These are phyloP conservation scores for Pristionchus pacificus DNA, from an alignment of 1,140 invertebrate species.

Conservation along the genomic window DNA sequence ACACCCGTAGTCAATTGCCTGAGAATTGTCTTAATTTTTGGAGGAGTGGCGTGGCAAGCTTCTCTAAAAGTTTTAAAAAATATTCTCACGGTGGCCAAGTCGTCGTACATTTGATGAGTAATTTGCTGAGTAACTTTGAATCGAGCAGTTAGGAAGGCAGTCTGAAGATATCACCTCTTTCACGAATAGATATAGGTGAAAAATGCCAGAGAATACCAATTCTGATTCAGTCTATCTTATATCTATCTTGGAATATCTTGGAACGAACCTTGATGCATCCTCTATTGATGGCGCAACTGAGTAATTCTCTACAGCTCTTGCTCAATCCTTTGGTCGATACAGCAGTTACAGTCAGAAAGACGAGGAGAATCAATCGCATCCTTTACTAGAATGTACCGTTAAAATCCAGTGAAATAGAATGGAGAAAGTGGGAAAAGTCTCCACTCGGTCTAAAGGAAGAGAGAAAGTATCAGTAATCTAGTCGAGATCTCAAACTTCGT, in stretches of 20 bases:
- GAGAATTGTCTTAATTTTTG: slow-evolving; percentile 8
- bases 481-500: no score
- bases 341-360: no score
- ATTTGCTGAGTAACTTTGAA: slow-evolving; percentile 41
- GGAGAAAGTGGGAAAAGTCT: no score
- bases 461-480: no score
- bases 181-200: background rate
- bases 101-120: slow-evolving; percentile 42
- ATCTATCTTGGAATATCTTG: background rate
- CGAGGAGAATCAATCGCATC: no score
- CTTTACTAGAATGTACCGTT: no score
- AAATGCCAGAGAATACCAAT: background rate
- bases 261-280: slow-evolving; percentile 42
- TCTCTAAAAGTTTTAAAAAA: background rate
- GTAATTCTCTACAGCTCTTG: slow-evolving; percentile 23
- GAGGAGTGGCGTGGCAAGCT: background rate
- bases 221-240: background rate
- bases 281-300: slow-evolving; percentile 27
- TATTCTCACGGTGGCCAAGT: slow-evolving; percentile 46
- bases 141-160: slow-evolving; percentile 20
- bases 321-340: no score
- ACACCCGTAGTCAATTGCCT: slow-evolving; percentile 50
- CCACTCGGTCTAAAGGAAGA: no score
- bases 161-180: slow-evolving; percentile 10
- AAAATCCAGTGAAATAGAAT: no score